Percentiles rank a stretch among this genome's conserved stretches.
These are phyloP conservation scores for Drosophila setifemur DNA, from an alignment of 1,140 invertebrate species.

Conservation along the genomic window DNA sequence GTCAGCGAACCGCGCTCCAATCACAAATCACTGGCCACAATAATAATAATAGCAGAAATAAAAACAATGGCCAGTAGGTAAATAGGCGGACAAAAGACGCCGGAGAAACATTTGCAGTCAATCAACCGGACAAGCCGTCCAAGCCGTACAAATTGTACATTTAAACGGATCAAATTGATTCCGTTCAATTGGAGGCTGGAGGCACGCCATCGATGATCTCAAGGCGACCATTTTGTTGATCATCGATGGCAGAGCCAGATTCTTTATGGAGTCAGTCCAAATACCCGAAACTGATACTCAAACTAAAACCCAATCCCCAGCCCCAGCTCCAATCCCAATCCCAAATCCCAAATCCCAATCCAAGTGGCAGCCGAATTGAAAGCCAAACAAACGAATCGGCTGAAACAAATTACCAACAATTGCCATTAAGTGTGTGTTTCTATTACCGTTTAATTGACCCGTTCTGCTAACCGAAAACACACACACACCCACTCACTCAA, in stretches of 20 bases:
- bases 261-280: too few relatives aligned
- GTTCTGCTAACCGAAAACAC: not conserved
- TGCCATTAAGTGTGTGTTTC: constrained; percentile 49
- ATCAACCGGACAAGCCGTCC: constrained; percentile 55
- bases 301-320: constrained; percentile 15
- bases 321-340: not conserved
- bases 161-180: constrained; percentile 47
- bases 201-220: constrained; percentile 13
- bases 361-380: not conserved
- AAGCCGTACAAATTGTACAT: constrained; percentile 56
- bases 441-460: constrained; percentile 64
- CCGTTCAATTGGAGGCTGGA: constrained; percentile 13
- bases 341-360: not conserved
- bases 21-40: not conserved
- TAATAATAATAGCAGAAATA: constrained; percentile 19
- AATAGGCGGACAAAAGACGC: constrained; percentile 33
- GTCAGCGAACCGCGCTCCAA: constrained; percentile 19
- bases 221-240: constrained; percentile 3
- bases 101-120: constrained; percentile 40
- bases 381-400: constrained; percentile 22
- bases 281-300: not conserved
- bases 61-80: constrained; percentile 44
- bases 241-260: not conserved
- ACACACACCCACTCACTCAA: not conserved
- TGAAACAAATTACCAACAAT: constrained; percentile 56